These are phyloP conservation scores for Glossophaga mutica DNA, from an alignment of 2,797 vertebrate species.

Conservation along the genomic window DNA sequence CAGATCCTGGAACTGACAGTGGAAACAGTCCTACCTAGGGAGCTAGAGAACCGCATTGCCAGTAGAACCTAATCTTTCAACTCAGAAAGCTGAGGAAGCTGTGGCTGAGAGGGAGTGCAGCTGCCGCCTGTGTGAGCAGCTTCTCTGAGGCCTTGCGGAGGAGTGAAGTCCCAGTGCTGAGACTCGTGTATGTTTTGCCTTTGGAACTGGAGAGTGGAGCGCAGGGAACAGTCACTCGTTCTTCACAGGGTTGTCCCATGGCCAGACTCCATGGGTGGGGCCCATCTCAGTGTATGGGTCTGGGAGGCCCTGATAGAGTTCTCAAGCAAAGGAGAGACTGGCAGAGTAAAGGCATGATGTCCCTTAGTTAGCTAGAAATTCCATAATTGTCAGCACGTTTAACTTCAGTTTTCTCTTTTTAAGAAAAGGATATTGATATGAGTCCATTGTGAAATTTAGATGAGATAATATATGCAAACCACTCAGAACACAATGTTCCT, in stretches of 20 bases:
- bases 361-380: neutral
- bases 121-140: neutral
- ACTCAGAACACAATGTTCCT: neutral
- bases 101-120: neutral
- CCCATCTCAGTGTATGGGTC: neutral
- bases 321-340: neutral
- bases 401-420: neutral
- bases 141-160: neutral
- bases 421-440: neutral
- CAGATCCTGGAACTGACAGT: neutral
- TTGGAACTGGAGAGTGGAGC: neutral
- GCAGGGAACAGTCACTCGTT: neutral
- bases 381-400: neutral
- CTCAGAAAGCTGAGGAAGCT: neutral
- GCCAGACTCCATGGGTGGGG: neutral
- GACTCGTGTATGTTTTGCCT: neutral
- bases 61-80: neutral
- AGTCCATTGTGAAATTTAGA: slow-evolving; percentile 7
- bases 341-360: neutral
- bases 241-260: neutral
- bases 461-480: neutral
- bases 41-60: neutral
- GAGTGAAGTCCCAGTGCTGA: neutral
- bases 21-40: neutral
- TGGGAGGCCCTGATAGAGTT: neutral